These are phyloP conservation scores for Drosophila subquinaria DNA, from an alignment of 2,888 invertebrate species.

Conservation along the genomic window DNA sequence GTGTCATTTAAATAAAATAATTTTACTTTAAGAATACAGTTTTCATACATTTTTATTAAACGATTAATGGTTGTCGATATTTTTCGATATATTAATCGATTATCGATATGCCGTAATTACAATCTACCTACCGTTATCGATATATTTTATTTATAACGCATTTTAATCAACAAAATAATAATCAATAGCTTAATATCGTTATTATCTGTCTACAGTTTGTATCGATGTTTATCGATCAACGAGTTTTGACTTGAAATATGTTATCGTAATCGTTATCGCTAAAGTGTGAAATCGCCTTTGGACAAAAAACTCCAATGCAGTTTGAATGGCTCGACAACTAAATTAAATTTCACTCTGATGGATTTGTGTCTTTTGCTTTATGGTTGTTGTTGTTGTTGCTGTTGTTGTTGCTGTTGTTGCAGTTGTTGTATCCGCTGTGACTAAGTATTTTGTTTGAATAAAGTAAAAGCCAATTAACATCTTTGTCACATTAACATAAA, in stretches of 20 bases:
- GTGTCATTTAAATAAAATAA: too few relatives aligned
- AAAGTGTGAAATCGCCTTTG: conserved; percentile 9
- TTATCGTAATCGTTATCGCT: background rate
- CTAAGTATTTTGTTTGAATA: conserved; percentile 72
- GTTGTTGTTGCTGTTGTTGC: conserved; percentile 25
- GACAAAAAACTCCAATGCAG: conserved; percentile 34
- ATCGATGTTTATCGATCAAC: too few relatives aligned
- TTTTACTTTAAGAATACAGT: background rate
- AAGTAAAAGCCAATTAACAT: conserved; percentile 81
- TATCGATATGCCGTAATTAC: too few relatives aligned
- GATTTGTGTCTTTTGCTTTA: conserved; percentile 35
- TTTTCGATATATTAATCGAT: background rate
- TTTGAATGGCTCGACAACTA: conserved; percentile 44
- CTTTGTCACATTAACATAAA: conserved; percentile 75
- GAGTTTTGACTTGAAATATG: background rate
- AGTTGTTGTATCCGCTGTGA: conserved; percentile 49
- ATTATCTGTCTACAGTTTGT: too few relatives aligned
- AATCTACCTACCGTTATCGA: too few relatives aligned
- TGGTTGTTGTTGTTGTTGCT: conserved; percentile 16
- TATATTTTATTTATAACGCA: too few relatives aligned
- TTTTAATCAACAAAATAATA: too few relatives aligned
- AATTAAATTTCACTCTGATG: conserved; percentile 75
- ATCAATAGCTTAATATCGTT: too few relatives aligned
- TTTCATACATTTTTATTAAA: background rate
- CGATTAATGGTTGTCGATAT: background rate